These are phyloP conservation scores for Microcebus lehilahytsara DNA, from an alignment of 2,113 vertebrate genomes.

Conservation along the genomic window DNA sequence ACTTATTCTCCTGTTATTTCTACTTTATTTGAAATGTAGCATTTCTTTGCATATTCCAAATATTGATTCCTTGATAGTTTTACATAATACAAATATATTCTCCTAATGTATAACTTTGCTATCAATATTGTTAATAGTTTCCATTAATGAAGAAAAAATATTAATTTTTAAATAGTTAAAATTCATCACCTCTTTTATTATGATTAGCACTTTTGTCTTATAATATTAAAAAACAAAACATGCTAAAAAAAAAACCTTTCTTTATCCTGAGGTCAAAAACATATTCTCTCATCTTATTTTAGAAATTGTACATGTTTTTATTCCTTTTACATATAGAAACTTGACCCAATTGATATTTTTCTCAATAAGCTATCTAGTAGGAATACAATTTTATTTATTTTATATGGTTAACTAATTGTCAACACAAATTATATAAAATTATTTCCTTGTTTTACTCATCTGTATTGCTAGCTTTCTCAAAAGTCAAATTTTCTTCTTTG, in stretches of 20 bases:
- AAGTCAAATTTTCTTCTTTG: not conserved
- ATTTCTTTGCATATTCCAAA: not conserved
- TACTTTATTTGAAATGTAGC: not conserved
- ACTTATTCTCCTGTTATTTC: not conserved
- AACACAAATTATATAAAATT: not conserved
- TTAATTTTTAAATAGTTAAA: not conserved
- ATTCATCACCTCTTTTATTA: not conserved
- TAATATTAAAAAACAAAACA: not conserved
- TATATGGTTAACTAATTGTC: not conserved
- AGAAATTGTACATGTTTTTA: not conserved
- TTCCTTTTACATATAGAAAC: not conserved
- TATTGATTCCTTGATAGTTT: not conserved
- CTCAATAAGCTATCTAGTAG: too few relatives aligned
- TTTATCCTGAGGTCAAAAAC: not conserved
- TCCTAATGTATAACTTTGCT: not conserved
- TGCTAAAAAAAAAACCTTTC: not conserved
- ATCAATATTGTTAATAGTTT: not conserved
- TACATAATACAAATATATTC: not conserved
- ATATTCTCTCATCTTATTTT: not conserved
- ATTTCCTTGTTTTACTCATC: not conserved
- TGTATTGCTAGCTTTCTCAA: not conserved
- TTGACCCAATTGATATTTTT: not conserved
- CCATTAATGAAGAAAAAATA: not conserved
- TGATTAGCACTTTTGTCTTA: not conserved
- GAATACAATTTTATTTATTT: not conserved